Conservation (phyloP, 2,888 invertebrate genomes). For the Xestobium rufovillosum region DNA sequence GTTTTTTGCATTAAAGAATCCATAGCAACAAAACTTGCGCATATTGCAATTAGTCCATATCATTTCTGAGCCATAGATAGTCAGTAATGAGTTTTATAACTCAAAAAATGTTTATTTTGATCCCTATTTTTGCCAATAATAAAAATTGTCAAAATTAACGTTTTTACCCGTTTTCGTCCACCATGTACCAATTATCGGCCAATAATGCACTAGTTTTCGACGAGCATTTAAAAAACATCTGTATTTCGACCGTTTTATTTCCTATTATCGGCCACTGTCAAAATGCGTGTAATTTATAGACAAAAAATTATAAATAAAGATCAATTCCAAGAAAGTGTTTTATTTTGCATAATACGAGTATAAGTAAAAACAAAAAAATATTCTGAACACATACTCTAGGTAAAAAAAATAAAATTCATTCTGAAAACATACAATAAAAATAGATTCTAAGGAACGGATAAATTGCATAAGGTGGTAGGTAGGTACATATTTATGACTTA, state of each 20-base stretch:
- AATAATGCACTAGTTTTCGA: slow-evolving; percentile 4
- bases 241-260: neutral
- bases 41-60: slow-evolving; percentile 3
- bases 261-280: neutral
- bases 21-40: neutral
- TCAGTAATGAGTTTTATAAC: slow-evolving; percentile 2
- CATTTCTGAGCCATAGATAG: slow-evolving; percentile 2
- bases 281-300: neutral
- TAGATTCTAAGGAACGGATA: neutral
- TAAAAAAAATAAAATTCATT: neutral
- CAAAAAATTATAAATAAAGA: no score
- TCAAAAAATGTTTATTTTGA: neutral
- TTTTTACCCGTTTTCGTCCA: neutral
- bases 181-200: neutral
- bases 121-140: neutral
- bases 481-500: no score
- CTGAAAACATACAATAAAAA: neutral
- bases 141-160: slow-evolving; percentile 2
- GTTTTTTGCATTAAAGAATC: neutral
- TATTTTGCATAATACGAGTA: no score
- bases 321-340: no score
- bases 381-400: slow-evolving; percentile 1
- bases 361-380: no score
- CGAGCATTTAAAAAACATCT: neutral
- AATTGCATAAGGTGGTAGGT: neutral